Evolutionary conservation across 2,113 vertebrate genomes (phyloP).

Genomic region (Heteronetta atricapilla): DNA sequence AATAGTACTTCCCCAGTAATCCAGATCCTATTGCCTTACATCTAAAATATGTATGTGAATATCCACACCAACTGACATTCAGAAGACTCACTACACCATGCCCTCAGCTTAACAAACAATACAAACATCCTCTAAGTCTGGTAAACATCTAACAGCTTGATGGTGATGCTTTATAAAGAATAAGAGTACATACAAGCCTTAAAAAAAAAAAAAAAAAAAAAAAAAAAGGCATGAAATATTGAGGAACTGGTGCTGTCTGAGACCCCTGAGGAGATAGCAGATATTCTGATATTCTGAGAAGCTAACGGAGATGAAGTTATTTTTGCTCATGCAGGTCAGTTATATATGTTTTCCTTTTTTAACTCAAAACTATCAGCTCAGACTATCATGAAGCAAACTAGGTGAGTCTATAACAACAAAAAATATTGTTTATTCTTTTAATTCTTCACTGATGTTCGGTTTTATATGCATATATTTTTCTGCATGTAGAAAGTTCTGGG

Average conservation of each 20-base stretch:
- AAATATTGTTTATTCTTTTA: background rate
- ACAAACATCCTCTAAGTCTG: no score
- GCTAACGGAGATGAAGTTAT: background rate
- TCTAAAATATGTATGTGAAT: background rate
- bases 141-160: background rate
- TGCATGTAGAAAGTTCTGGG: no score
- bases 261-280: background rate
- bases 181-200: background rate
- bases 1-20: background rate
- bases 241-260: background rate
- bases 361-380: background rate
- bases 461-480: background rate
- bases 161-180: background rate
- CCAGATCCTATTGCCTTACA: background rate
- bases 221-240: background rate
- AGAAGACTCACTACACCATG: background rate
- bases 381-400: background rate
- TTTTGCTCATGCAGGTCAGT: background rate
- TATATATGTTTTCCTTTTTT: background rate
- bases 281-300: background rate
- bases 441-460: background rate
- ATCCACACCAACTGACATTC: background rate
- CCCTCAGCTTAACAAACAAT: background rate
- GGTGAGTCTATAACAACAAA: background rate
- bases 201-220: background rate